Conservation (phyloP, 2,797 vertebrate species). For the Sebastes matsubarae region DNA sequence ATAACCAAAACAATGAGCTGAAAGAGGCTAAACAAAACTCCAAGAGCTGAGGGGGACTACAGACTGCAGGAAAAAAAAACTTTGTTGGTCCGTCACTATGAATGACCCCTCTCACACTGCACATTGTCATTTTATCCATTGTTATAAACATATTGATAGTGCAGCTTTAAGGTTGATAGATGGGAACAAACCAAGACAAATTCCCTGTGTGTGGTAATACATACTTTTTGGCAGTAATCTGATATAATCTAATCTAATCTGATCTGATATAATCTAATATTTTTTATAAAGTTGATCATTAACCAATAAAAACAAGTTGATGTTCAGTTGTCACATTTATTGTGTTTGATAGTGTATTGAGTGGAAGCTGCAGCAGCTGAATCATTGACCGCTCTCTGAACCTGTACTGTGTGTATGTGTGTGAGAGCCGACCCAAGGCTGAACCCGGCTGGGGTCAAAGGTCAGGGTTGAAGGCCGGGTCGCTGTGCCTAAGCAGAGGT, state of each 20-base stretch:
- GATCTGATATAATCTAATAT: conserved; percentile 1
- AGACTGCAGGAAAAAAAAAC: too few species aligned
- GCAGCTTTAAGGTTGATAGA: not conserved
- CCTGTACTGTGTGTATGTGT: conserved; percentile 4
- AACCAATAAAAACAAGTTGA: not conserved
- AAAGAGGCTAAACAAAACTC: not conserved
- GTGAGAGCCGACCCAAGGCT: conserved; percentile 46
- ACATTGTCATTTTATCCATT: too few species aligned
- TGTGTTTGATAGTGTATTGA: not conserved
- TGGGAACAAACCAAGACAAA: not conserved
- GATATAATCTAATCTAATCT: not conserved
- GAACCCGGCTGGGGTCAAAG: conserved; percentile 60
- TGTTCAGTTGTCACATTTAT: not conserved
- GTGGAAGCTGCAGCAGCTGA: not conserved
- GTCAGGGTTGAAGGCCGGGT: conserved; percentile 75
- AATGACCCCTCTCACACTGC: too few species aligned
- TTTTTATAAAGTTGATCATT: not conserved
- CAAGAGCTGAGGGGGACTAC: too few species aligned
- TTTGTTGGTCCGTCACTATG: too few species aligned
- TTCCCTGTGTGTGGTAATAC: not conserved
- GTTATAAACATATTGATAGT: not conserved
- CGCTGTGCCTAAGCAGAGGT: conserved; percentile 11
- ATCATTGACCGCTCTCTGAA: conserved; percentile 52
- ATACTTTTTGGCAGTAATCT: not conserved
- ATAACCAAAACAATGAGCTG: not conserved